Conservation (phyloP, 2,113 vertebrate species). For the Mugil cephalus region DNA sequence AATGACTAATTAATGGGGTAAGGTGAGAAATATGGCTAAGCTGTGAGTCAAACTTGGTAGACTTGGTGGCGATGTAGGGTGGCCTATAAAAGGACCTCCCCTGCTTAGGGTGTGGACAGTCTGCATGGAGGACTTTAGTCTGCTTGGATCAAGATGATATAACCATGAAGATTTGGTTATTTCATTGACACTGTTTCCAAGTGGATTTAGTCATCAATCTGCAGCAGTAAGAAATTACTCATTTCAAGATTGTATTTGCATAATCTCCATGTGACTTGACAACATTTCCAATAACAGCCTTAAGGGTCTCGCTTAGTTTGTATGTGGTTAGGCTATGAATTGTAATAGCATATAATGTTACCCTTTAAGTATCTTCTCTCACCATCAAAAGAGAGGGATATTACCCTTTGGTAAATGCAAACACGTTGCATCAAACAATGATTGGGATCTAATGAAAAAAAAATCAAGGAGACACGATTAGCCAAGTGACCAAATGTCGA, state of each 20-base stretch:
- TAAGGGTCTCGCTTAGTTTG: background rate
- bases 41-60: conserved; percentile 43
- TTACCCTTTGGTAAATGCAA: conserved; percentile 6
- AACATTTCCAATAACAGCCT: background rate
- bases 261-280: conserved; percentile 1
- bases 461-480: conserved; percentile 14
- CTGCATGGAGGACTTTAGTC: conserved; percentile 6
- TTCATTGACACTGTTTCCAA: conserved; percentile 9
- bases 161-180: background rate
- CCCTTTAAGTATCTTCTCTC: background rate
- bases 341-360: background rate
- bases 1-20: conserved; percentile 76
- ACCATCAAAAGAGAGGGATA: conserved; percentile 24
- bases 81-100: conserved; percentile 49
- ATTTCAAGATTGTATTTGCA: conserved; percentile 15
- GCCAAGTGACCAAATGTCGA: background rate
- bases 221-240: background rate
- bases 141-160: background rate
- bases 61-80: conserved; percentile 35
- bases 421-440: conserved; percentile 3
- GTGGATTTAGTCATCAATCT: conserved; percentile 19
- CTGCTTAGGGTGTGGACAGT: conserved; percentile 25
- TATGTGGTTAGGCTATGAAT: conserved; percentile 12
- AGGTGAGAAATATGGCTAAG: conserved; percentile 75
- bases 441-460: conserved; percentile 35